phyloP scores from a whole-genome alignment of 2,113 vertebrate genomes.

The Hystrix cristata region DNA sequence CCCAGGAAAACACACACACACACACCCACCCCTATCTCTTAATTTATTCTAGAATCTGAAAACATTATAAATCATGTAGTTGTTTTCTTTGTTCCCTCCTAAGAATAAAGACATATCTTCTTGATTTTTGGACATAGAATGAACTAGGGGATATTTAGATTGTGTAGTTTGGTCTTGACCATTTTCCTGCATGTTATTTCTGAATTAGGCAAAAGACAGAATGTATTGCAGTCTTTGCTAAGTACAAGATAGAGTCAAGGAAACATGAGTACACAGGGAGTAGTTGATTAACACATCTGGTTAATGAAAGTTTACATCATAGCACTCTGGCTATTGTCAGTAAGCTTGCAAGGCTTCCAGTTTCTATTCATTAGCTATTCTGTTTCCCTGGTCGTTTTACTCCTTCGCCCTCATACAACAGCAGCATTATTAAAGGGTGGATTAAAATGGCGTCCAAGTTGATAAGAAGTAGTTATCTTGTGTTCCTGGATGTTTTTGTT shows the following conservation, averaged over 20 bases:
- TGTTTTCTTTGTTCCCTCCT: neutral
- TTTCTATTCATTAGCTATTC: slow-evolving; percentile 69
- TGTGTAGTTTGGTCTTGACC: neutral
- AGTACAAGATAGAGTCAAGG: slow-evolving; percentile 40
- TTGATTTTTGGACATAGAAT: slow-evolving; percentile 20
- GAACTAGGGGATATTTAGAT: neutral
- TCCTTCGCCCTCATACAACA: neutral
- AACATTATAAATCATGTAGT: neutral
- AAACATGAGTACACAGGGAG: neutral
- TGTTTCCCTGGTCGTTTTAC: neutral
- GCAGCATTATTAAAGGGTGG: slow-evolving; percentile 58
- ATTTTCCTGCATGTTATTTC: neutral
- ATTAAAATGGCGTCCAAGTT: slow-evolving; percentile 62
- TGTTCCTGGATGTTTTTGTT: slow-evolving; percentile 62
- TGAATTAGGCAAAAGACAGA: neutral
- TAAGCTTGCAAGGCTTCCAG: slow-evolving; percentile 27
- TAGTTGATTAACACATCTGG: slow-evolving; percentile 61
- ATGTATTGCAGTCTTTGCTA: neutral
- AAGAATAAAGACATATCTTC: neutral
- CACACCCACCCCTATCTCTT: neutral
- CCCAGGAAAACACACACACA: neutral
- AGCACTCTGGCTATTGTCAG: slow-evolving; percentile 60
- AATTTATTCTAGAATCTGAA: slow-evolving; percentile 45
- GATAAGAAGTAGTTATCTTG: slow-evolving; percentile 70
- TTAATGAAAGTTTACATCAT: slow-evolving; percentile 70